Evolutionary conservation across 64 coral and sea anemone genomes (phyloP).

Genomic region (Dendronephthya gigantea): DNA sequence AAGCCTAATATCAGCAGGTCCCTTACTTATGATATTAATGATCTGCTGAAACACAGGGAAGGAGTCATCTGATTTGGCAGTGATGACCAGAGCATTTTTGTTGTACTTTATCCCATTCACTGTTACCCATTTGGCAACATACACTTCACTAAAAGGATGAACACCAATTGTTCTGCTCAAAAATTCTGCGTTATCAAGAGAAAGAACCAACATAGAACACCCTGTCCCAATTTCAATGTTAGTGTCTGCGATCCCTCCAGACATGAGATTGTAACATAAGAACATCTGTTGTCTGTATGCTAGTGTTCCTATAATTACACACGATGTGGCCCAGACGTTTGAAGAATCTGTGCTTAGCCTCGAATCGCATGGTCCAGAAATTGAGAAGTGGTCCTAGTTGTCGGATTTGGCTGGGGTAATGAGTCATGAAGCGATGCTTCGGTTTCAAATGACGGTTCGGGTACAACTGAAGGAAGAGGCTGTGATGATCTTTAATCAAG

Average conservation of each 20-base stretch:
- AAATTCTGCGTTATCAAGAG: neutral
- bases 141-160: too few species aligned
- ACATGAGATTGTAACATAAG: neutral
- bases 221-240: neutral
- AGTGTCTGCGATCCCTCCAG: neutral
- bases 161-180: neutral
- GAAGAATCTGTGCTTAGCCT: too few species aligned
- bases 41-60: neutral
- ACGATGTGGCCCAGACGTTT: conserved; percentile 8
- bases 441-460: neutral
- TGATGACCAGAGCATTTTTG: neutral
- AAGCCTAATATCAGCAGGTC: too few species aligned
- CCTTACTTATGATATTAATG: neutral
- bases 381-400: neutral
- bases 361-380: conserved; percentile 3
- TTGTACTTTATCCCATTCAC: neutral
- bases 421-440: too few species aligned
- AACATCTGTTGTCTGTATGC: neutral
- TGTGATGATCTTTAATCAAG: neutral
- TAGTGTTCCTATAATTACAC: neutral
- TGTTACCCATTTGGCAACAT: too few species aligned
- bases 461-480: neutral
- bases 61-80: conserved; percentile 4
- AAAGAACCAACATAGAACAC: neutral
- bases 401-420: neutral